Conservation (phyloP, 2,113 vertebrate genomes). For the Epinephelus fuscoguttatus region DNA sequence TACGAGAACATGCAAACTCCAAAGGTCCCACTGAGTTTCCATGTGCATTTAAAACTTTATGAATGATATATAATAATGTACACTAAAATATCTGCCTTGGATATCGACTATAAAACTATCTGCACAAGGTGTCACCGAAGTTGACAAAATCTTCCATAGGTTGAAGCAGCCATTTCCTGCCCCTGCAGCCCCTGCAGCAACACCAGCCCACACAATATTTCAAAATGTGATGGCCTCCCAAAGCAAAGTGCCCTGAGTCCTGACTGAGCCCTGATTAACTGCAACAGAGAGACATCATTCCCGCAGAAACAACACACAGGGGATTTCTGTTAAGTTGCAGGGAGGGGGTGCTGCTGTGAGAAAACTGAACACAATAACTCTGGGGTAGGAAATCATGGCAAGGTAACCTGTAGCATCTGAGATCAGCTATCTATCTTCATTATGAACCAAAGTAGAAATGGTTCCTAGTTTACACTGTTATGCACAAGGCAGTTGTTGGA, state of each 20-base stretch:
- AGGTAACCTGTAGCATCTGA: not conserved
- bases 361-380: not conserved
- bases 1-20: no score
- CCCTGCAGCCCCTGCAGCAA: not conserved
- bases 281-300: not conserved
- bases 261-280: not conserved
- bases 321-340: not conserved
- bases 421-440: not conserved
- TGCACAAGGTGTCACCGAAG: not conserved
- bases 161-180: not conserved
- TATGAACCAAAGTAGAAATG: not conserved
- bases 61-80: no score
- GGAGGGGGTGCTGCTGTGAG: not conserved
- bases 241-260: not conserved
- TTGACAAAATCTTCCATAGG: not conserved
- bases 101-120: not conserved
- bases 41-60: no score
- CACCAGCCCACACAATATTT: not conserved
- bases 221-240: not conserved
- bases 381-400: not conserved
- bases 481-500: not conserved
- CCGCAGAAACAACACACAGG: not conserved
- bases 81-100: no score
- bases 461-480: not conserved
- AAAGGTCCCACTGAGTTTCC: no score